These are phyloP conservation scores for Anas bernieri DNA, from an alignment of 2,797 vertebrate species.

Conservation along the genomic window DNA sequence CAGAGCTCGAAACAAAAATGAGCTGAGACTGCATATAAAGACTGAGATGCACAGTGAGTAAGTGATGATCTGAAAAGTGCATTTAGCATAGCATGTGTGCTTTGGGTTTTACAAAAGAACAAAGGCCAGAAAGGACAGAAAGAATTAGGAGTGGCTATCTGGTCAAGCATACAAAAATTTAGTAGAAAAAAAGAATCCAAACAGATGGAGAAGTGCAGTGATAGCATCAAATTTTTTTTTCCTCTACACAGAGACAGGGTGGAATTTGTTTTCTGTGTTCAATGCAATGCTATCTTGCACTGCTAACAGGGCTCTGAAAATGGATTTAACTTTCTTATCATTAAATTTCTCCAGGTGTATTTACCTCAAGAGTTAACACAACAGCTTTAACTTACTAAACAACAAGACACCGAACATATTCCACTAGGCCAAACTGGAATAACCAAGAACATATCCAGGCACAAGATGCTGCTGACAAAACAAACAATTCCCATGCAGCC, in stretches of 20 bases:
- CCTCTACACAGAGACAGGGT: neutral
- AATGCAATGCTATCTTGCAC: neutral
- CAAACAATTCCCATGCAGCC: neutral
- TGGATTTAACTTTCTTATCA: neutral
- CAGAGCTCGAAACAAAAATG: neutral
- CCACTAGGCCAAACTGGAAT: neutral
- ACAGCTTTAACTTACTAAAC: neutral
- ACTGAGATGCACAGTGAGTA: neutral
- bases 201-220: accelerated
- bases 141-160: neutral
- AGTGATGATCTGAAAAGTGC: neutral
- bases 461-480: neutral
- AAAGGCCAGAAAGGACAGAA: neutral
- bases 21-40: neutral
- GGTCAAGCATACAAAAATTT: neutral
- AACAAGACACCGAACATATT: neutral
- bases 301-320: neutral
- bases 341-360: neutral
- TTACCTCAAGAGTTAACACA: neutral
- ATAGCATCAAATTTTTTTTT: neutral
- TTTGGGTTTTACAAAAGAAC: neutral
- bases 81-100: neutral
- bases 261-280: neutral
- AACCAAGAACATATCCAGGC: neutral
- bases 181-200: neutral